phyloP scores from a whole-genome alignment of 2,113 vertebrate species.

The Mesocricetus auratus region DNA sequence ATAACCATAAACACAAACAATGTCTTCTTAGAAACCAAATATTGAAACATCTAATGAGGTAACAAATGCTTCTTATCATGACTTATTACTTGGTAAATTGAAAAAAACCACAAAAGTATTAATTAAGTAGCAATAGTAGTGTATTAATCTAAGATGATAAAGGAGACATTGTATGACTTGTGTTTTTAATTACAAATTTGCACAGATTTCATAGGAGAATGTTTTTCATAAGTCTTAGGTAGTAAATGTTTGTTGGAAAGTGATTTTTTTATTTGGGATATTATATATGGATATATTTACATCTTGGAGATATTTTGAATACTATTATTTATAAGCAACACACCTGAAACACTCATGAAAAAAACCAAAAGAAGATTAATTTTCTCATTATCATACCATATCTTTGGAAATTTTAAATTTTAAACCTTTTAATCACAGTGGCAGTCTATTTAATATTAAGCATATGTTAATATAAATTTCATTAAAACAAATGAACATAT shows the following conservation, averaged over 20 bases:
- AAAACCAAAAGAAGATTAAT: background rate
- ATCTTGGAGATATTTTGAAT: background rate
- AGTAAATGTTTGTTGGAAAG: background rate
- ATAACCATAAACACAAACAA: background rate
- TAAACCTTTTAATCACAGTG: background rate
- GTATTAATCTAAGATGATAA: background rate
- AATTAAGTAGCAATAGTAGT: background rate
- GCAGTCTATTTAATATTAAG: background rate
- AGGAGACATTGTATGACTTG: background rate
- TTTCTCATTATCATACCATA: background rate
- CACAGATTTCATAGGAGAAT: background rate
- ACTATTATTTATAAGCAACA: background rate
- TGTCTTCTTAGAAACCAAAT: background rate
- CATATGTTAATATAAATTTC: slow-evolving; percentile 15
- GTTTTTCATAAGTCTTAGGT: background rate
- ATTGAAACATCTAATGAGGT: background rate
- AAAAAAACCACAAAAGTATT: background rate
- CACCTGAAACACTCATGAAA: no score
- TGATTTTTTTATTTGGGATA: background rate
- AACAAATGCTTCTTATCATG: background rate
- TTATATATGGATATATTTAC: background rate
- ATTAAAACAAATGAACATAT: background rate
- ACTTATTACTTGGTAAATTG: background rate
- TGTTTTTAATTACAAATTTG: background rate
- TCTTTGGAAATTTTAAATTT: slow-evolving; percentile 32